These are phyloP conservation scores for Desmophyllum pertusum DNA, from an alignment of 92 coral and sea anemone species.

Conservation along the genomic window DNA sequence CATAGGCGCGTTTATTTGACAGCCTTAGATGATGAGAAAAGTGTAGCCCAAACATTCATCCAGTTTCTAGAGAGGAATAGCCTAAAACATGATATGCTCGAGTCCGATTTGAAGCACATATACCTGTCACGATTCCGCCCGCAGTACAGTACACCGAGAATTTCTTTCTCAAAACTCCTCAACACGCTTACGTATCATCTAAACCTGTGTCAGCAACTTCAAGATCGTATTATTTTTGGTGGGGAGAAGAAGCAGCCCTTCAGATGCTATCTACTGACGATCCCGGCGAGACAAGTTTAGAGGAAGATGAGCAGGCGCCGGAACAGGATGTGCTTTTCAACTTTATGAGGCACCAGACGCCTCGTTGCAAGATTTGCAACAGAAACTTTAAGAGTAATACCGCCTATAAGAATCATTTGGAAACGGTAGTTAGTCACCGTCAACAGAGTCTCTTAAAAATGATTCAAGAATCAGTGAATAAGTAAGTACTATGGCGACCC, in stretches of 20 bases:
- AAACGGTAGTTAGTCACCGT: not conserved
- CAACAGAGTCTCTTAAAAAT: not conserved
- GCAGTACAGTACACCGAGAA: not conserved
- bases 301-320: constrained; percentile 42
- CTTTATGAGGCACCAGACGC: not conserved
- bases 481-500: not conserved
- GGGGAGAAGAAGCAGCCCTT: constrained; percentile 80
- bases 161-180: constrained; percentile 40
- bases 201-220: constrained; percentile 56
- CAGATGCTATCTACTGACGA: constrained; percentile 41
- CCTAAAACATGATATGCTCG: constrained; percentile 51
- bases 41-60: constrained; percentile 5
- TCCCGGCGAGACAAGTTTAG: constrained; percentile 7
- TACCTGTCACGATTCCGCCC: constrained; percentile 36
- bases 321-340: no score
- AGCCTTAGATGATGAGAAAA: constrained; percentile 1
- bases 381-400: not conserved
- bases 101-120: constrained; percentile 39
- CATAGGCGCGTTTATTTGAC: not conserved
- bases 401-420: not conserved
- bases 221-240: constrained; percentile 62
- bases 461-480: not conserved
- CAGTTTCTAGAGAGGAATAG: constrained; percentile 45
- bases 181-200: constrained; percentile 64
- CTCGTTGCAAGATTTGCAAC: constrained; percentile 48